Conservation (phyloP, 2,888 invertebrate species). For the Apodemia duryi region DNA sequence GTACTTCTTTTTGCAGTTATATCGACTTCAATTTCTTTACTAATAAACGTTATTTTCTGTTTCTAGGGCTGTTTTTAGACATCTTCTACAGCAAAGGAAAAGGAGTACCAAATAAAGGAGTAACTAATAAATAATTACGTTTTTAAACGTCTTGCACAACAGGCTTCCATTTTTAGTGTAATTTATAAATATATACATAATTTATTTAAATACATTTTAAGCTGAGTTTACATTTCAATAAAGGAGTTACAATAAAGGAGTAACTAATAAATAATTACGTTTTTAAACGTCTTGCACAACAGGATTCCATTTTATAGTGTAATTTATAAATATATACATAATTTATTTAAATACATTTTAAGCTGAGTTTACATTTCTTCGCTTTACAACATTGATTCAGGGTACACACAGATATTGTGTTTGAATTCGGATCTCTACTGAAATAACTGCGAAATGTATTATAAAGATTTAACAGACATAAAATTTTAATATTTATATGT, state of each 20-base stretch:
- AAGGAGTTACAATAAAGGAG: slow-evolving; percentile 43
- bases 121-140: slow-evolving; percentile 43
- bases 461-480: no score
- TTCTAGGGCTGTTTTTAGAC: slow-evolving; percentile 87
- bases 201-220: no score
- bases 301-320: slow-evolving; percentile 10
- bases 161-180: slow-evolving; percentile 10
- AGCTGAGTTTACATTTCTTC: no score
- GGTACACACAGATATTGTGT: no score
- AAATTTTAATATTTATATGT: no score
- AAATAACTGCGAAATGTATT: no score
- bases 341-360: no score
- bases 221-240: no score
- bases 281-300: background rate
- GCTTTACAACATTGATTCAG: no score
- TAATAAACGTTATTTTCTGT: slow-evolving; percentile 38
- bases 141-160: background rate
- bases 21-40: no score
- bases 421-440: no score
- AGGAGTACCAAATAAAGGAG: slow-evolving; percentile 42
- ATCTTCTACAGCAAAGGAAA: slow-evolving; percentile 83
- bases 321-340: background rate
- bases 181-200: background rate
- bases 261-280: slow-evolving; percentile 43
- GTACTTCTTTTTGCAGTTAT: no score